Evolutionary conservation across 2,888 invertebrate species (phyloP), one percentile per base, ranked within the genome.

Genomic region (Anthrax anthrax): DNA sequence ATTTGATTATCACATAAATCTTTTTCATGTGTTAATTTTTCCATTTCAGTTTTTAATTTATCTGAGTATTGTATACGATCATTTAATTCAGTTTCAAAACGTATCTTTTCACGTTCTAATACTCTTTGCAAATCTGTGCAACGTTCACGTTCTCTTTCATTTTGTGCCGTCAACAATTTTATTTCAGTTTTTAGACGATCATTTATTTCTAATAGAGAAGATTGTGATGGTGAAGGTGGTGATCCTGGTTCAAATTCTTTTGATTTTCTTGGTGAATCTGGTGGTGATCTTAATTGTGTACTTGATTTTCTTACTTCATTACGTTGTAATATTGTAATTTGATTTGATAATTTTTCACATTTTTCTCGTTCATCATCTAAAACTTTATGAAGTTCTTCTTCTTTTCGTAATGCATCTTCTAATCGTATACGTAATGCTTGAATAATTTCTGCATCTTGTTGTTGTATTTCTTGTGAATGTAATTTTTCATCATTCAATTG

Each of bases 381-480:
- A 9, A 76, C 63, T 43, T 74, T 74, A 53, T 79, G 77, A 34
- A 81, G 63, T 53, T 79, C 76, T 37, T 75, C 70, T 56, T 84
- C 81, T 1, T 75, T 74, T 39, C 76, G 73, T 59, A 83, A 67
- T 1, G 78, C 75, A 1, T 73, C 72, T 53, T 84, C 80, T 6
- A 86, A 62, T 0, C 78, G 73, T 49, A 75, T 72, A 53, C 79
- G 72, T 55, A 82, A 69, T 46, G 79, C 76, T 56, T 77, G 73
- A 51, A 82, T 78, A 61, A 81, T 74, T 54, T 75, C 72, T 1
- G 78, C 75, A 61, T 81, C 81, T 61, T 81, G 79, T 23, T 75
- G 72, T 67, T 80, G 73, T 37, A 71, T 64, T 9, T 67, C 61
- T 43, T 74, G 72, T 0, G 76, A 72, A 37, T 72, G 72, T 39